Conservation (phyloP, 2,888 invertebrate species). For the Sphecodes monilicornis region DNA sequence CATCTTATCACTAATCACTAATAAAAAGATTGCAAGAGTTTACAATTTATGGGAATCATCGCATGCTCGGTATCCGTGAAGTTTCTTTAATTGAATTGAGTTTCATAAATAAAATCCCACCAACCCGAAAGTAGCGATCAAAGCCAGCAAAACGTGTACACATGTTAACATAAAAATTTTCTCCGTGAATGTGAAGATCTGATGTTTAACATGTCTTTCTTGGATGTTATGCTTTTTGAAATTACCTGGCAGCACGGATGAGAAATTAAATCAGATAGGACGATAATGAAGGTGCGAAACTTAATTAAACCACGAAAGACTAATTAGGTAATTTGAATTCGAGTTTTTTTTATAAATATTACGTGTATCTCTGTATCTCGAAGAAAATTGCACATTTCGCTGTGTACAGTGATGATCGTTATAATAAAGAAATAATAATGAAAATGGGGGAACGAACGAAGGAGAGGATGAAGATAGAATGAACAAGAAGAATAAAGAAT, state of each 20-base stretch:
- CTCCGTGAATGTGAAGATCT: not conserved
- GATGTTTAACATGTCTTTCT: not conserved
- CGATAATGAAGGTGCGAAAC: not conserved
- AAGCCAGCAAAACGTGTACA: not conserved
- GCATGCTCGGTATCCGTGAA: not conserved
- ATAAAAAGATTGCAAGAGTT: not conserved
- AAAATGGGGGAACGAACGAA: not conserved
- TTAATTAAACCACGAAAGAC: slow-evolving; percentile 1
- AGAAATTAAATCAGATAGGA: not conserved
- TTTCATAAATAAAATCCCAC: not conserved
- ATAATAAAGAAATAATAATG: not conserved
- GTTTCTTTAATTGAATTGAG: not conserved
- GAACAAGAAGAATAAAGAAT: not conserved
- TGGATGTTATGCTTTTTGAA: not conserved
- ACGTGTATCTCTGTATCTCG: not conserved
- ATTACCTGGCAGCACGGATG: not conserved
- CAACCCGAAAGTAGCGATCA: not conserved
- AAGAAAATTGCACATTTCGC: not conserved
- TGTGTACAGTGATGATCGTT: not conserved
- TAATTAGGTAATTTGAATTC: slow-evolving; percentile 1
- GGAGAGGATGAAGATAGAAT: not conserved
- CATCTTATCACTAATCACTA: not conserved
- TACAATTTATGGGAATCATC: not conserved
- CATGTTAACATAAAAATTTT: not conserved
- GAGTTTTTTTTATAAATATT: not conserved